These are phyloP conservation scores for Parazoanthus swiftii DNA, from an alignment of 92 coral and sea anemone genomes.

Conservation along the genomic window DNA sequence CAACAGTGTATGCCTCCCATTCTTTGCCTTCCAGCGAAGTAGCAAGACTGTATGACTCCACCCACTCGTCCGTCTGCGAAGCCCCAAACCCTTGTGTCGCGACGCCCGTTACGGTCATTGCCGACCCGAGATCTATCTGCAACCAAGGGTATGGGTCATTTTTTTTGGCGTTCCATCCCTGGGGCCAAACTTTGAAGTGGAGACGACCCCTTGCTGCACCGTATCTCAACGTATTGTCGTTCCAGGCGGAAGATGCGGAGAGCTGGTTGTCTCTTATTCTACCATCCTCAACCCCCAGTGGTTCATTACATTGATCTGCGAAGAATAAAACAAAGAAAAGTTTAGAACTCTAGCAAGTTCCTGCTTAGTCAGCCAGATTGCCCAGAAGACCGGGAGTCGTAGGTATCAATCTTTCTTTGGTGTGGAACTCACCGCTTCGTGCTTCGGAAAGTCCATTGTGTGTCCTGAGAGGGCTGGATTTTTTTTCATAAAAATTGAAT, in stretches of 20 bases:
- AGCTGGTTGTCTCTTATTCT: conserved; percentile 61
- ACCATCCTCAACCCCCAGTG: conserved; percentile 74
- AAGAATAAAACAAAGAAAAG: not conserved
- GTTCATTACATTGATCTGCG: conserved; percentile 62
- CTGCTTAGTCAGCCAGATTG: not conserved
- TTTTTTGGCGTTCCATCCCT: conserved; percentile 78
- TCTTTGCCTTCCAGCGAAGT: conserved; percentile 63
- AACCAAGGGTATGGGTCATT: conserved; percentile 78
- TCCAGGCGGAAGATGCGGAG: conserved; percentile 76
- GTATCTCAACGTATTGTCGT: conserved; percentile 51
- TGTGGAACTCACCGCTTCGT: no score
- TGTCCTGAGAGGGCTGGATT: no score
- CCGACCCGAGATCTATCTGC: conserved; percentile 60
- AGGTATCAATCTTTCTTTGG: no score
- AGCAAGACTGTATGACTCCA: conserved; percentile 66
- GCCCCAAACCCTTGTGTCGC: conserved; percentile 86
- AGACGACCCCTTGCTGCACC: conserved; percentile 83
- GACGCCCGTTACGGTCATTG: conserved; percentile 63
- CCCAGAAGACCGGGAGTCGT: not conserved
- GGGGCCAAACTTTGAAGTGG: conserved; percentile 70
- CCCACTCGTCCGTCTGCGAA: conserved; percentile 63
- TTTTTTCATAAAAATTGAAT: no score
- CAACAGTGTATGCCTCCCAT: conserved; percentile 62
- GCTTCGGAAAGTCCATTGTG: no score
- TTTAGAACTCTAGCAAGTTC: not conserved